Conservation (phyloP, 2,113 vertebrate genomes). For the Microcebus tavaratra region DNA sequence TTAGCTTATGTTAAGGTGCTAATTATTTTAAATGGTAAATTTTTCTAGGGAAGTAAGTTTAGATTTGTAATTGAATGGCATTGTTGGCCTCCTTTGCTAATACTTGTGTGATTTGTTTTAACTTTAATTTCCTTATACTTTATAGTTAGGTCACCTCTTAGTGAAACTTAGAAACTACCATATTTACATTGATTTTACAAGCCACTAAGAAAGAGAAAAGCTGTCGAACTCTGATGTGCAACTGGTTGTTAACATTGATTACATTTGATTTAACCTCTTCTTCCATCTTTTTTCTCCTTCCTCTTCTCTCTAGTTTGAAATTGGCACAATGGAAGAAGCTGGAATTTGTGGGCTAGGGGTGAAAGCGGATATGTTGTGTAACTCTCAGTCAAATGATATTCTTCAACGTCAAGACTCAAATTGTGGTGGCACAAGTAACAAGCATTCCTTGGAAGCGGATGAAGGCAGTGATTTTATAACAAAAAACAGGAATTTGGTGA, state of each 20-base stretch:
- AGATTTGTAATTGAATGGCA: slow-evolving; percentile 45
- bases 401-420: slow-evolving; percentile 84
- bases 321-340: slow-evolving; percentile 87
- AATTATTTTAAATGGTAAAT: slow-evolving; percentile 33
- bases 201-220: slow-evolving; percentile 11
- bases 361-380: slow-evolving; percentile 83
- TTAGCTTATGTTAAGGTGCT: neutral
- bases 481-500: slow-evolving; percentile 82
- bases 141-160: slow-evolving; percentile 10
- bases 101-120: slow-evolving; percentile 6
- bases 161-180: slow-evolving; percentile 32
- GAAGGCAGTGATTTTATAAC: slow-evolving; percentile 70
- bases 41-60: slow-evolving; percentile 44
- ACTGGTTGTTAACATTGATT: neutral
- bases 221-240: neutral
- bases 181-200: slow-evolving; percentile 19
- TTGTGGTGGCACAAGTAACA: slow-evolving; percentile 70
- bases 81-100: slow-evolving; percentile 24
- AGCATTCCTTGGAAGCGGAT: slow-evolving; percentile 47
- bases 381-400: slow-evolving; percentile 74
- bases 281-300: neutral
- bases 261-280: neutral
- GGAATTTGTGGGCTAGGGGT: slow-evolving; percentile 86
- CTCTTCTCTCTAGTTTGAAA: slow-evolving; percentile 79
- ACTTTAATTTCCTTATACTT: slow-evolving; percentile 7